Percentiles rank a stretch among this genome's conserved stretches.
Conservation (phyloP, 2,888 invertebrate genomes). For the Drosophila planitibia region DNA sequence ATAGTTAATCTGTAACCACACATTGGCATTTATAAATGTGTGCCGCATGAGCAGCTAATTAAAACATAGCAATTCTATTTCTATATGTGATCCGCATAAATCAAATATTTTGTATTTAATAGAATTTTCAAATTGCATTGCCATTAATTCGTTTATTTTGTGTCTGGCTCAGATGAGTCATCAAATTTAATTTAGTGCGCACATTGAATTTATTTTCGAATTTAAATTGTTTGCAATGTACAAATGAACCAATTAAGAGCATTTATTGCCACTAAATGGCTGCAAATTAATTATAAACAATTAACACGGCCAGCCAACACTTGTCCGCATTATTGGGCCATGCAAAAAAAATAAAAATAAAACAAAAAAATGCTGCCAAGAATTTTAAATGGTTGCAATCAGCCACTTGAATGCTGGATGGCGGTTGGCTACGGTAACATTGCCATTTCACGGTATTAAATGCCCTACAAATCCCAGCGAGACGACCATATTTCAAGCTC, state of each 20-base stretch:
- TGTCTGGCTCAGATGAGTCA: conserved; percentile 2
- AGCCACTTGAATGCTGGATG: conserved; percentile 1
- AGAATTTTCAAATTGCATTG: not conserved
- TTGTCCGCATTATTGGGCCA: conserved; percentile 48
- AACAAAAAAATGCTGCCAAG: not conserved
- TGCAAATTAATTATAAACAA: conserved; percentile 64
- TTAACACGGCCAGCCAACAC: conserved; percentile 53
- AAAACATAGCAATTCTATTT: not conserved
- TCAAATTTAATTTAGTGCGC: conserved; percentile 30
- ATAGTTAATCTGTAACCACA: not conserved
- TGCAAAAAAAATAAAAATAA: conserved; percentile 3
- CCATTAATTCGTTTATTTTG: conserved; percentile 13
- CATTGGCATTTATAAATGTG: not conserved
- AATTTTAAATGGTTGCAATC: conserved; percentile 23
- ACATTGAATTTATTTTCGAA: conserved; percentile 36
- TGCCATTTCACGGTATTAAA: conserved; percentile 27
- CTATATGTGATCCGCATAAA: not conserved
- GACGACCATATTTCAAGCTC: conserved; percentile 35
- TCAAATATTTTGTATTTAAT: conserved; percentile 2
- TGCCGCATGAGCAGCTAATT: not conserved
- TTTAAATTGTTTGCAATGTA: conserved; percentile 17
- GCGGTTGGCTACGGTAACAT: conserved; percentile 5
- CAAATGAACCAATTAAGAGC: conserved; percentile 57
- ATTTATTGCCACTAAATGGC: conserved; percentile 40
- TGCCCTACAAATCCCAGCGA: conserved; percentile 36